phyloP scores from a whole-genome alignment of 1,140 invertebrate genomes.

The Philotrypesis tridentata region DNA sequence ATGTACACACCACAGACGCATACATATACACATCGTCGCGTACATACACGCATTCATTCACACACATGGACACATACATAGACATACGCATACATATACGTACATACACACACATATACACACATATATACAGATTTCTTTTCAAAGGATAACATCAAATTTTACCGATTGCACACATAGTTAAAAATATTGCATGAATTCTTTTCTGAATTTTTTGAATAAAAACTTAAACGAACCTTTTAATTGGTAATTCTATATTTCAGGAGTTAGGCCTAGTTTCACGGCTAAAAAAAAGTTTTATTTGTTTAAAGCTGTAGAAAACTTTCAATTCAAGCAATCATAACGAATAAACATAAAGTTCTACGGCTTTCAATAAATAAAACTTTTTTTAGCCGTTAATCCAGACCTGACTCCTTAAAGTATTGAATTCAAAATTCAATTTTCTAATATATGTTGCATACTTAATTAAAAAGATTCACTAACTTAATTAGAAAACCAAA shows the following conservation, averaged over 20 bases:
- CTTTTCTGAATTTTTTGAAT: neutral
- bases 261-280: too few species aligned
- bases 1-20: neutral
- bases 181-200: neutral
- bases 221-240: neutral
- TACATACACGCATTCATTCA: neutral
- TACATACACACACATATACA: neutral
- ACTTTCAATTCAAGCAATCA: too few species aligned
- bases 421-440: neutral
- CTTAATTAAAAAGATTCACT: constrained; percentile 17
- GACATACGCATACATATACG: neutral
- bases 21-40: too few species aligned
- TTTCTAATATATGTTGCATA: neutral
- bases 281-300: too few species aligned
- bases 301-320: neutral
- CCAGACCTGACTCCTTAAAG: too few species aligned
- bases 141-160: too few species aligned
- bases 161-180: neutral
- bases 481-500: constrained; percentile 26
- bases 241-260: too few species aligned
- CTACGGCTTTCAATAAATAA: too few species aligned
- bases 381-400: too few species aligned
- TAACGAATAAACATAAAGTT: too few species aligned
- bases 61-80: neutral
- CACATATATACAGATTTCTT: neutral